phyloP scores from a whole-genome alignment of 64 coral and sea anemone species.

The Pocillopora verrucosa region DNA sequence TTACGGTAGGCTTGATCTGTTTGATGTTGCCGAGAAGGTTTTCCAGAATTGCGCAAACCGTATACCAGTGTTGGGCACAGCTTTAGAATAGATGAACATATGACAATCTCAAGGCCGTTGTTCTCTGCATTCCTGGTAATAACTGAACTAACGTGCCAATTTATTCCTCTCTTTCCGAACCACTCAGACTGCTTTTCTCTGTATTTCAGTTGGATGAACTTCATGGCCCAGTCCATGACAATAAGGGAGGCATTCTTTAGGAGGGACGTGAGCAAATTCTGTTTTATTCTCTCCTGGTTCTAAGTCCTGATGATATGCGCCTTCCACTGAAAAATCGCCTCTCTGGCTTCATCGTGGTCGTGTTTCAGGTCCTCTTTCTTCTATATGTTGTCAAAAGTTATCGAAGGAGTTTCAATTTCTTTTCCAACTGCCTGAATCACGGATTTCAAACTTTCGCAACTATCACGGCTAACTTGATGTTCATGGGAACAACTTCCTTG shows the following conservation, averaged over 20 bases:
- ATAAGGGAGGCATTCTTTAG: not conserved
- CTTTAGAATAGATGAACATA: conserved; percentile 39
- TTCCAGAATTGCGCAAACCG: conserved; percentile 26
- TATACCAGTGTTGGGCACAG: conserved; percentile 38
- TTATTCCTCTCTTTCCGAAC: too few relatives aligned
- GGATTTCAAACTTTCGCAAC: not conserved
- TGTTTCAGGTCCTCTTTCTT: not conserved
- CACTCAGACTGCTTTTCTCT: too few relatives aligned
- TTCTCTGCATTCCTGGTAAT: not conserved
- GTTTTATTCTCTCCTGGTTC: not conserved
- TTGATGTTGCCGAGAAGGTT: conserved; percentile 1
- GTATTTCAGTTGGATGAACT: too few relatives aligned
- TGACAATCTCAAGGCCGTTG: not conserved
- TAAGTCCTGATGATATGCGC: conserved; percentile 9
- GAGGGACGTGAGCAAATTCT: not conserved
- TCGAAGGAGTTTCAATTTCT: not conserved
- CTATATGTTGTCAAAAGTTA: not conserved
- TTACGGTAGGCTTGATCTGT: not conserved
- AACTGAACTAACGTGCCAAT: not conserved
- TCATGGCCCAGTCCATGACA: too few relatives aligned
- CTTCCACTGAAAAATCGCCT: conserved; percentile 15
- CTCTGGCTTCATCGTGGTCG: not conserved
- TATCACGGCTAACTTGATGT: not conserved
- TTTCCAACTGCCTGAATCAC: not conserved
- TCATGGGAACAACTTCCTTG: not conserved